phyloP scores from a whole-genome alignment of 35 echinoderm and acorn worm species.

The Diadema setosum region DNA sequence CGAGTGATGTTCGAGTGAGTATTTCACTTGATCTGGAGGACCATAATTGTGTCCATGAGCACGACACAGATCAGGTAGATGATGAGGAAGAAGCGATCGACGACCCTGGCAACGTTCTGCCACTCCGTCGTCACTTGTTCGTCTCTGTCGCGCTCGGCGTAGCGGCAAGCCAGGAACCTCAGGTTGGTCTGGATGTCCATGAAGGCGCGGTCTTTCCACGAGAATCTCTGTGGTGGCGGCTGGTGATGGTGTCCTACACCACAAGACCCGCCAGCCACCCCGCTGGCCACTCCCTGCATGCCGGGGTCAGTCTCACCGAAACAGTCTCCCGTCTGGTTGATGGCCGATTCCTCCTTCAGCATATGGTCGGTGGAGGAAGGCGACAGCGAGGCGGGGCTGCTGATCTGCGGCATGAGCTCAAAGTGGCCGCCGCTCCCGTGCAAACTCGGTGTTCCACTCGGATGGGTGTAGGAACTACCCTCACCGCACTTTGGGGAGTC shows the following conservation, averaged over 20 bases:
- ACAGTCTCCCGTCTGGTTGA: background rate
- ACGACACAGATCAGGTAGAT: slow-evolving; percentile 90
- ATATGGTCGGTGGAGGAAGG: background rate
- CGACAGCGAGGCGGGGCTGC: background rate
- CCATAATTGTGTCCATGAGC: slow-evolving; percentile 83
- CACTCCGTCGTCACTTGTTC: slow-evolving; percentile 79
- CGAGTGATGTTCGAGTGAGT: too few relatives aligned
- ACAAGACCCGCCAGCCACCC: background rate
- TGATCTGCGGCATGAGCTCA: slow-evolving; percentile 51
- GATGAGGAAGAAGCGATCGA: slow-evolving; percentile 89
- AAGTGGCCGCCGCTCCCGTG: slow-evolving; percentile 44
- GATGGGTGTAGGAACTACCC: background rate
- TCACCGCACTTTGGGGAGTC: background rate
- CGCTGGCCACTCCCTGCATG: background rate
- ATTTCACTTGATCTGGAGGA: background rate
- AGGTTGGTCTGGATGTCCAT: slow-evolving; percentile 64
- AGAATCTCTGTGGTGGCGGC: too few relatives aligned
- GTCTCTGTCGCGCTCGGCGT: slow-evolving; percentile 61
- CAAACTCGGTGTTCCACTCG: background rate
- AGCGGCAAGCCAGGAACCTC: slow-evolving; percentile 56
- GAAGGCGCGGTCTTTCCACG: slow-evolving; percentile 10
- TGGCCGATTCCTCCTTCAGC: slow-evolving; percentile 39
- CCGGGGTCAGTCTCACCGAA: slow-evolving; percentile 22
- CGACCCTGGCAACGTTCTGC: slow-evolving; percentile 87
- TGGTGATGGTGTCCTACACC: background rate